Conservation (phyloP, 2,888 invertebrate species). For the Scelioninae gen. 1 region DNA sequence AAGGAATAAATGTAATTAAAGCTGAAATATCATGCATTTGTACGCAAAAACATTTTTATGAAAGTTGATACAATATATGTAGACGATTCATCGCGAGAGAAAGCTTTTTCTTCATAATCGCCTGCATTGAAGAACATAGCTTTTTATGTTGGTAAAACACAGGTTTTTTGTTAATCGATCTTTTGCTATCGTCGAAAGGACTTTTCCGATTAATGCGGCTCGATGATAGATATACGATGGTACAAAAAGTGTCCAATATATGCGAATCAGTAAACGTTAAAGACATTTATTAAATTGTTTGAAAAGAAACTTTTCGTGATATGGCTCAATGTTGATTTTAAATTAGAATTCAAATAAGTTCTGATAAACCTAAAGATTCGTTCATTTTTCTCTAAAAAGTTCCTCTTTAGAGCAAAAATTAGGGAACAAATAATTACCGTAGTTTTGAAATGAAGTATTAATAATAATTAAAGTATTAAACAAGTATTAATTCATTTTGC, state of each 20-base stretch:
- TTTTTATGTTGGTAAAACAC: constrained; percentile 22
- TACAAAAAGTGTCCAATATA: constrained; percentile 8
- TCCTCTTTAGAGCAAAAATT: too few relatives aligned
- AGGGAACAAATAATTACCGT: too few relatives aligned
- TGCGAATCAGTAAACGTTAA: constrained; percentile 7
- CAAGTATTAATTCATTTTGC: too few relatives aligned
- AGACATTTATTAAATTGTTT: constrained; percentile 23
- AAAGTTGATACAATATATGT: constrained; percentile 7
- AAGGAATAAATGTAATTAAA: neutral
- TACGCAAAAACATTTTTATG: neutral
- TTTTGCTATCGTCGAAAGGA: constrained; percentile 23
- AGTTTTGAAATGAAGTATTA: too few relatives aligned
- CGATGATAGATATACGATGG: constrained; percentile 7
- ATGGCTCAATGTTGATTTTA: neutral
- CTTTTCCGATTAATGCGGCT: constrained; percentile 35
- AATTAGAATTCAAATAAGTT: too few relatives aligned
- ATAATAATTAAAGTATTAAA: too few relatives aligned
- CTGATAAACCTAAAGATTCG: too few relatives aligned
- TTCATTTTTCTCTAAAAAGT: too few relatives aligned
- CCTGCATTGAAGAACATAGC: constrained; percentile 15
- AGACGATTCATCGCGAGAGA: neutral
- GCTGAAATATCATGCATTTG: neutral
- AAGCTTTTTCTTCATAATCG: constrained; percentile 35
- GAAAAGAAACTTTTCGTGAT: neutral
- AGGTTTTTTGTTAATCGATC: constrained; percentile 35